These are phyloP conservation scores for Porites rus DNA, from an alignment of 92 coral and sea anemone species.

Conservation along the genomic window DNA sequence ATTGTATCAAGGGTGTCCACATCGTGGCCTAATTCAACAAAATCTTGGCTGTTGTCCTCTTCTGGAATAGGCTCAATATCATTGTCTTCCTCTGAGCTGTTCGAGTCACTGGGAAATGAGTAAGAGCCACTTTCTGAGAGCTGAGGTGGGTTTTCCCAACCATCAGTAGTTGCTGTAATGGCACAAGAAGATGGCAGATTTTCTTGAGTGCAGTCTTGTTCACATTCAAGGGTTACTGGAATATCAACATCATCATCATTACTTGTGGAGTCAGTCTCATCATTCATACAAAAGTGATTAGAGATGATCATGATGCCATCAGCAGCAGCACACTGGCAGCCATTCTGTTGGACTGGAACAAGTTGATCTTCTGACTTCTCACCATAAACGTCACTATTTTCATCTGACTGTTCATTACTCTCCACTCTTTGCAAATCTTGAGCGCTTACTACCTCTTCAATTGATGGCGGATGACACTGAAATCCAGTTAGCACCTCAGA, in stretches of 20 bases:
- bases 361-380: slow-evolving; percentile 28
- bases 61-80: slow-evolving; percentile 47
- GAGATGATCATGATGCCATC: slow-evolving; percentile 90
- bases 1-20: background rate
- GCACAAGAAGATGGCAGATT: background rate
- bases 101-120: slow-evolving; percentile 26
- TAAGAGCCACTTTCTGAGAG: slow-evolving; percentile 56
- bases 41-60: slow-evolving; percentile 46
- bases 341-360: slow-evolving; percentile 10
- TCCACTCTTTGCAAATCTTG: background rate
- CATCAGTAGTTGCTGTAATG: slow-evolving; percentile 2
- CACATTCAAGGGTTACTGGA: slow-evolving; percentile 12
- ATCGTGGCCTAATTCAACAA: slow-evolving; percentile 22
- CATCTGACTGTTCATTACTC: background rate
- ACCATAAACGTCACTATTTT: background rate
- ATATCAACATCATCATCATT: background rate
- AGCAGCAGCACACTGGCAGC: slow-evolving; percentile 54
- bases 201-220: background rate
- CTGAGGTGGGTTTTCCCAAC: slow-evolving; percentile 44
- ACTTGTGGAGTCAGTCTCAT: background rate
- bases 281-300: slow-evolving; percentile 51
- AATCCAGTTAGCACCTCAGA: slow-evolving; percentile 88
- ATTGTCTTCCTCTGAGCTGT: slow-evolving; percentile 45
- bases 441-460: slow-evolving; percentile 22
- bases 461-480: slow-evolving; percentile 65